These are phyloP conservation scores for Ptychadena robeensis DNA, from an alignment of 2,797 vertebrate species.

Conservation along the genomic window DNA sequence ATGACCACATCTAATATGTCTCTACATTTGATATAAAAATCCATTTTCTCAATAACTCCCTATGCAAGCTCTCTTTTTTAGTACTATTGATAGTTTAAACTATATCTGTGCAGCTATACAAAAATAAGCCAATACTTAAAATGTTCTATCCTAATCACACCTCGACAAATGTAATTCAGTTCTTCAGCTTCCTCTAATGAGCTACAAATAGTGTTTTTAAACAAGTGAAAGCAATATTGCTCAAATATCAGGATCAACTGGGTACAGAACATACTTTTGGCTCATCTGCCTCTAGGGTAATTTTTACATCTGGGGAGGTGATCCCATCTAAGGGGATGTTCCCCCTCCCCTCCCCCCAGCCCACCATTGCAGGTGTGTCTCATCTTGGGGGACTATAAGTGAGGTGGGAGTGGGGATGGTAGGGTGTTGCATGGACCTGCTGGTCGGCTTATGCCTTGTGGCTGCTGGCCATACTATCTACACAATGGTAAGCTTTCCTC, in stretches of 20 bases:
- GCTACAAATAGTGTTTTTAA: neutral
- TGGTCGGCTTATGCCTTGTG: too few species aligned
- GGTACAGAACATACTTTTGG: neutral
- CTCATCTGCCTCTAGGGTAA: too few species aligned
- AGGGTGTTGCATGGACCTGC: too few species aligned
- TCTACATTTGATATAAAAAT: neutral
- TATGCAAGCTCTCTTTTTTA: neutral
- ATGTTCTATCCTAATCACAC: neutral
- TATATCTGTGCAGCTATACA: neutral
- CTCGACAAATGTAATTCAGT: neutral
- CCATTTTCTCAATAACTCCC: neutral
- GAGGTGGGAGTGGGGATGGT: too few species aligned
- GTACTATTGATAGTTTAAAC: neutral
- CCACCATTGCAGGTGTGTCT: too few species aligned
- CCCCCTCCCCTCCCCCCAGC: too few species aligned
- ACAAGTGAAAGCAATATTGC: neutral
- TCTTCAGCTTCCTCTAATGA: neutral
- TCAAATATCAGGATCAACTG: neutral
- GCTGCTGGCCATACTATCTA: too few species aligned
- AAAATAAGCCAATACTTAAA: neutral
- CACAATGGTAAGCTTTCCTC: too few species aligned
- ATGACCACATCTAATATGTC: neutral
- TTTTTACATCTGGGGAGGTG: too few species aligned
- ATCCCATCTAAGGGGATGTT: too few species aligned
- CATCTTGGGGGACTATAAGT: too few species aligned